Evolutionary conservation across 1,140 invertebrate genomes (phyloP).

Genomic region (Papilio helenus): DNA sequence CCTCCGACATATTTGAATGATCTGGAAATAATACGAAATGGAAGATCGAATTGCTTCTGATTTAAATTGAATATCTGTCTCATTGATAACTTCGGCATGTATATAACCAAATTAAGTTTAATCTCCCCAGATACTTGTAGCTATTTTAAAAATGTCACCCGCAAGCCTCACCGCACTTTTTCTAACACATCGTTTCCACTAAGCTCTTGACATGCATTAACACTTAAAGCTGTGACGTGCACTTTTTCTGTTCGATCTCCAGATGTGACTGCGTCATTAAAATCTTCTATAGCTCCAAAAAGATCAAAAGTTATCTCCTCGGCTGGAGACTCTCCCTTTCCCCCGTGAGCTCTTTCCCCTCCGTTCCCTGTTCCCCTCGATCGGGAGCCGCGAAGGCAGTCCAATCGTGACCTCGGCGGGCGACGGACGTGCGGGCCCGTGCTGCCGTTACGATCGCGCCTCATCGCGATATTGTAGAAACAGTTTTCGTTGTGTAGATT

Average conservation of each 20-base stretch:
- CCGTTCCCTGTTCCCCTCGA: conserved; percentile 67
- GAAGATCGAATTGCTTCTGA: conserved; percentile 46
- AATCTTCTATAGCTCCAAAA: conserved; percentile 79
- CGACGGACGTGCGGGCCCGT: conserved; percentile 50
- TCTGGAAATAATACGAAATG: conserved; percentile 74
- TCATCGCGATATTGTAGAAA: conserved; percentile 69
- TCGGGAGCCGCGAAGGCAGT: conserved; percentile 63
- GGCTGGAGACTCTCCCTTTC: conserved; percentile 62
- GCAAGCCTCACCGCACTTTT: conserved; percentile 68
- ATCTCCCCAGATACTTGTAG: conserved; percentile 49
- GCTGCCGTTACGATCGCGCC: conserved; percentile 45
- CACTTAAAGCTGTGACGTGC: conserved; percentile 72
- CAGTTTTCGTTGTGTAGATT: conserved; percentile 71
- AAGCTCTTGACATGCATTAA: conserved; percentile 82
- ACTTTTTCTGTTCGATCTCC: conserved; percentile 74
- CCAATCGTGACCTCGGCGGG: conserved; percentile 59
- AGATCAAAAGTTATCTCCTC: conserved; percentile 82
- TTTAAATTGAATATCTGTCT: neutral
- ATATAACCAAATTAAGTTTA: conserved; percentile 3
- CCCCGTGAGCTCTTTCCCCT: conserved; percentile 55
- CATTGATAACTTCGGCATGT: neutral
- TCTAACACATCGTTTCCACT: conserved; percentile 76
- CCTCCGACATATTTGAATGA: conserved; percentile 66
- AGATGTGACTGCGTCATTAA: conserved; percentile 80
- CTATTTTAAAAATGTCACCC: conserved; percentile 59